Evolutionary conservation across 2,797 vertebrate species (phyloP).

Genomic region (Squalus acanthias): DNA sequence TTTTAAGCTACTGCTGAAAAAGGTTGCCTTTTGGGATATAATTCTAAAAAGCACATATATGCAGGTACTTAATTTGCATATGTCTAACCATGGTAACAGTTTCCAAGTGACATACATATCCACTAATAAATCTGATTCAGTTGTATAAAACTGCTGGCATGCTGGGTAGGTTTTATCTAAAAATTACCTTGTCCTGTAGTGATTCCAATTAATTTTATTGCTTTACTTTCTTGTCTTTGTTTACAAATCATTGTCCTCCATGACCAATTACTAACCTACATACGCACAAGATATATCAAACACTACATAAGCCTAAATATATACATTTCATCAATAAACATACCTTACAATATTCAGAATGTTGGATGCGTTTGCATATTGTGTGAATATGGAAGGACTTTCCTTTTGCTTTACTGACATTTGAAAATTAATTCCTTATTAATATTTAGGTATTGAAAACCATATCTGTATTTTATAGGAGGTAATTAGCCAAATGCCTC

Average conservation of each 20-base stretch:
- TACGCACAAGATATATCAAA: background rate
- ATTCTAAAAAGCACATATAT: background rate
- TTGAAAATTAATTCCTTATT: background rate
- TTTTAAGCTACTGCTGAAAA: background rate
- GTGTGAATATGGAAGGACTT: background rate
- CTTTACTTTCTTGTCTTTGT: background rate
- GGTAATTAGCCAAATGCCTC: background rate
- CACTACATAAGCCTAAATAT: background rate
- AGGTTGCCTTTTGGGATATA: background rate
- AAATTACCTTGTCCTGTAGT: background rate
- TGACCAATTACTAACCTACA: background rate
- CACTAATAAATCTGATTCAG: background rate
- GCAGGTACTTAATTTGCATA: background rate
- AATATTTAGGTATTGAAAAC: background rate
- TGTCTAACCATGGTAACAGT: conserved; percentile 17
- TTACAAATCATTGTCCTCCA: background rate
- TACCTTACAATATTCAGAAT: background rate
- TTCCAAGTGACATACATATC: background rate
- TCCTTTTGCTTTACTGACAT: background rate
- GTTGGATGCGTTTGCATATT: background rate
- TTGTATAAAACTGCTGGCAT: background rate
- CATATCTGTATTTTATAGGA: background rate
- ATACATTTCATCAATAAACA: background rate
- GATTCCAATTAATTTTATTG: background rate
- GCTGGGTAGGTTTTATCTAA: background rate